Evolutionary conservation across 2,797 vertebrate genomes (phyloP).

Genomic region (Myioborus miniatus): DNA sequence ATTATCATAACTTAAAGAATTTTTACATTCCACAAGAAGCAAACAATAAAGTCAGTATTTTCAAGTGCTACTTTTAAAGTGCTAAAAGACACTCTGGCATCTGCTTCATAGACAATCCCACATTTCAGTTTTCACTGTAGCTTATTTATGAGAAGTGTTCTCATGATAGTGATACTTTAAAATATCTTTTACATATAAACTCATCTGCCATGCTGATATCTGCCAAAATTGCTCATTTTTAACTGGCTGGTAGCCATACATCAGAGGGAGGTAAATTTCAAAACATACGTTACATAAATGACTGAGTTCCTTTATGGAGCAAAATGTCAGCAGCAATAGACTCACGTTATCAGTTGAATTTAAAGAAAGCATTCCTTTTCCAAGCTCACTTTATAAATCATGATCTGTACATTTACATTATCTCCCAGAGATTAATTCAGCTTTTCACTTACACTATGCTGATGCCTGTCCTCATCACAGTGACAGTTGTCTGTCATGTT

Average conservation of each 20-base stretch:
- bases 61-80: not conserved
- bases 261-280: constrained; percentile 12
- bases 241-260: not conserved
- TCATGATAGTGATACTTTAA: constrained; percentile 1
- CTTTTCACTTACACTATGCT: not conserved
- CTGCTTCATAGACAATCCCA: constrained; percentile 46
- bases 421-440: not conserved
- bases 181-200: constrained; percentile 28
- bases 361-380: not conserved
- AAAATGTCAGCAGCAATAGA: not conserved
- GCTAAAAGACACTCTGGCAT: constrained; percentile 21
- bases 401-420: not conserved
- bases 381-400: not conserved
- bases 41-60: constrained; percentile 41
- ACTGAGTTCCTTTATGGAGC: not conserved
- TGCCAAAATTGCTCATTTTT: constrained; percentile 58
- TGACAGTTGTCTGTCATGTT: not conserved
- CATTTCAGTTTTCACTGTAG: constrained; percentile 31
- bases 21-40: not conserved
- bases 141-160: constrained; percentile 33
- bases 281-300: not conserved
- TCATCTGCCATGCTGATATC: not conserved
- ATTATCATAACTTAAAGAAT: not conserved
- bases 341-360: not conserved
- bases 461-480: not conserved